Base-by-base conservation (phyloP, 1,140 invertebrate genomes). In the Hirudo medicinalis region DNA sequence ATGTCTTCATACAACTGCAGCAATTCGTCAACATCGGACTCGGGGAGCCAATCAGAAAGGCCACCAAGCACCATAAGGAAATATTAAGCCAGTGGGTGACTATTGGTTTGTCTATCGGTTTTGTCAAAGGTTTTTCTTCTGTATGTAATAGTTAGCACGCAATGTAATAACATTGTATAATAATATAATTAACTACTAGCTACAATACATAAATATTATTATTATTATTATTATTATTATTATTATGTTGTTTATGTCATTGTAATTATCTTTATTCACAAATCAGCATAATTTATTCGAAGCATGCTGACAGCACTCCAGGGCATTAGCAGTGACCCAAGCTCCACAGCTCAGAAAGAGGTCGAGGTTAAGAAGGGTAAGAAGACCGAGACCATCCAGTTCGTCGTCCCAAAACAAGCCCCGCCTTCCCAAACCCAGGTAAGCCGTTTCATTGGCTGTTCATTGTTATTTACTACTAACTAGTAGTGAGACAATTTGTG, bases 21-120 rank as follows among this genome's bases (percentile, higher is more conserved):
- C 91, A 96, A 81, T 98, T 99, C 85, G 91, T 99, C 32, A 94
- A 98, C 82, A 81, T 93, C 0, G 85, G 86, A 17, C 80, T 99
- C 6, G 83, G 93, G 67, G 96, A 99, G 78, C 94, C 95, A 0
- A 83, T 99, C 8, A 84, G 94, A 73, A 99, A 98, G 82, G 92
- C 95, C 0, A 90, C 97, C 32, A 98, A 98, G 83, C 96, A 97
- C 80, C 97, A 97, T 80, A 97, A 96, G 81, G 94, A 98, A 84
- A 83, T 98, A 22, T 92, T 97, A 71, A 85, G 79, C 75, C 78
- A 73, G 57, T 74, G 29, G 57, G 22, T 22, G 19, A 13, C 19
- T 22, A 6, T 63, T 40, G n/a, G n/a, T n/a, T n/a, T n/a, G n/a
- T n/a, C n/a, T n/a, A n/a, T n/a, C n/a, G n/a, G n/a, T n/a, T n/a